Base-by-base conservation (phyloP, 1,140 invertebrate genomes). In the Cydia fagiglandana region DNA sequence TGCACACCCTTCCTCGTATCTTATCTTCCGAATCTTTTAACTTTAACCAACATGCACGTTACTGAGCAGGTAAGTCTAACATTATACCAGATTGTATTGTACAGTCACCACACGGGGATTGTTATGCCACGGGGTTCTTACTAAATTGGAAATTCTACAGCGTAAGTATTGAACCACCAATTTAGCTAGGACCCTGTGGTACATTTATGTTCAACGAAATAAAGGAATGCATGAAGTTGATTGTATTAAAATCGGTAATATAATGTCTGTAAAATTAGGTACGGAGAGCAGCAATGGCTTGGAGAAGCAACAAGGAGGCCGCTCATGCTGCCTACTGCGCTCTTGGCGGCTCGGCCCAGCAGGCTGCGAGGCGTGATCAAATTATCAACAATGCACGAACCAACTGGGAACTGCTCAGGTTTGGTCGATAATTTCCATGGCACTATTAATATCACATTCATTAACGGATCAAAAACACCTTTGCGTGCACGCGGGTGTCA, bases 361-460 rank as follows among this genome's bases (percentile, higher is more conserved):
- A 95, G 77, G 96, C 94, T 78, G 95, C 95, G 34, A 91, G 94
- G 1, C 91, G 96, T 4, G 96, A 97, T 83, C 95, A 97, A 88
- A 95, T 97, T 2, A 97, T 97, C 75, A 95, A 96, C 38, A 97
- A 97, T 86, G 96, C 96, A 1, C 94, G 96, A 79, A 96, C 96
- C 2, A 97, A 97, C 81, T 97, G 96, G 96, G 96, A 97, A 87
- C 87, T 96, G 66, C 86, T 96, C 1, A 94, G 96, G 81, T 96
- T 76, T 45, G 15, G 30, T 20, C 20, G 66, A 70, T 70, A 70
- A 70, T 70, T 70, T 38, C 66, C 66, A 34, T 70, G 66, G 15
- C 38, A 38, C 34, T 38, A 70, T 70, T 68, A 68, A 41, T 70
- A 70, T 70, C 66, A 34, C 66, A 41, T 41, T 38, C 41, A 70